Evolutionary conservation across 1,140 invertebrate species (phyloP).

Genomic region (Maconellicoccus hirsutus): DNA sequence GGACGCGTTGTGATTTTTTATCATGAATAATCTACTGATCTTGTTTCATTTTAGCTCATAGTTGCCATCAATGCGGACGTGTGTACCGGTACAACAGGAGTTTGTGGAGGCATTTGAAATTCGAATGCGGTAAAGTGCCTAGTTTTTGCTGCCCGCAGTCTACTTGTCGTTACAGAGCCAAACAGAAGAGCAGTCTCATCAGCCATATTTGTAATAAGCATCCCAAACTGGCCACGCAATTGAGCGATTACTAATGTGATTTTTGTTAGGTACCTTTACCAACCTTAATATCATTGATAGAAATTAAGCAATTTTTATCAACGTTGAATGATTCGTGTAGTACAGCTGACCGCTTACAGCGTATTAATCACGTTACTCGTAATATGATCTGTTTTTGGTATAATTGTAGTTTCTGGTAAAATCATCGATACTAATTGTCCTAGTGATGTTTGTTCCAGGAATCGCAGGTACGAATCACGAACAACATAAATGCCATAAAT

Average conservation of each 20-base stretch:
- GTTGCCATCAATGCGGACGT: conserved; percentile 23
- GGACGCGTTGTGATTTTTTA: too few relatives aligned
- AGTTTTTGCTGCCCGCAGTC: conserved; percentile 39
- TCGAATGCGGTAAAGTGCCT: conserved; percentile 36
- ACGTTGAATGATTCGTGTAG: too few relatives aligned
- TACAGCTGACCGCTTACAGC: too few relatives aligned
- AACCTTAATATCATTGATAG: too few relatives aligned
- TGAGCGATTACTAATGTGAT: too few relatives aligned
- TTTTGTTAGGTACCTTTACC: too few relatives aligned
- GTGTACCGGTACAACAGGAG: conserved; percentile 33
- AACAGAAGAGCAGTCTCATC: conserved; percentile 39
- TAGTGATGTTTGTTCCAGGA: not conserved
- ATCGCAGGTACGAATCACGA: not conserved
- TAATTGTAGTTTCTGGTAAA: too few relatives aligned
- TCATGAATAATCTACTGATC: too few relatives aligned
- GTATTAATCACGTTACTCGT: too few relatives aligned
- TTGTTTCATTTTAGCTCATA: not conserved
- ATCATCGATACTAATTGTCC: not conserved
- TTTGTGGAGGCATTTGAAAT: conserved; percentile 34
- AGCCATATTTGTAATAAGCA: conserved; percentile 34
- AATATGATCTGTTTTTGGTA: too few relatives aligned
- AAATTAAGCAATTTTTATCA: too few relatives aligned
- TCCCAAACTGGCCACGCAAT: not conserved
- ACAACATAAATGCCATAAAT: conserved; percentile 25
- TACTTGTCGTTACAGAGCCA: conserved; percentile 38